Conservation (phyloP, 2,797 vertebrate species). For the Molothrus aeneus region DNA sequence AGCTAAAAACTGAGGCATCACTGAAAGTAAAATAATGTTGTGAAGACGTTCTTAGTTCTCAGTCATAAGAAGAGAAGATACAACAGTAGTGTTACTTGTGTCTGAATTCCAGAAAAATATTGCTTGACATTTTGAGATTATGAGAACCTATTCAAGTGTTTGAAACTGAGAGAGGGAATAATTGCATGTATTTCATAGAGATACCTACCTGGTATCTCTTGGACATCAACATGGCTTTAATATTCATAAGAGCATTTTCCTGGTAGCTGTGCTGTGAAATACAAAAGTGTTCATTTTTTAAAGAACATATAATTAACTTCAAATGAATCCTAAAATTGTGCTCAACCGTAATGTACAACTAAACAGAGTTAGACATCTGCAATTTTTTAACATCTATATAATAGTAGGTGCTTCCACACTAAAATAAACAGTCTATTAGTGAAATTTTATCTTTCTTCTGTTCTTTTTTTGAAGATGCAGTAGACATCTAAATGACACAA, state of each 20-base stretch:
- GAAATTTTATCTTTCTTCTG: neutral
- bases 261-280: constrained; percentile 43
- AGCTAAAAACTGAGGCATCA: neutral
- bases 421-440: neutral
- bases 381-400: neutral
- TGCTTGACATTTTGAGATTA: neutral
- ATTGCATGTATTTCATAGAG: neutral
- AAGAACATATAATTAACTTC: constrained; percentile 48
- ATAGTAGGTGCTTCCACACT: neutral
- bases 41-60: neutral
- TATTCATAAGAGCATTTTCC: neutral
- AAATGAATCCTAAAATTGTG: constrained; percentile 51
- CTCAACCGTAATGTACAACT: constrained; percentile 44
- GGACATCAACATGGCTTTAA: neutral
- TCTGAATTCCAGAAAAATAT: neutral
- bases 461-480: neutral
- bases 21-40: neutral
- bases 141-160: neutral
- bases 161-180: neutral
- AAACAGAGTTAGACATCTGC: neutral
- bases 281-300: constrained; percentile 35
- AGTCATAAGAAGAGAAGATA: neutral
- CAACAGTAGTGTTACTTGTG: neutral
- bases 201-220: neutral
- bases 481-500: neutral